phyloP scores from a whole-genome alignment of 1,140 invertebrate species.

The Solen grandis region DNA sequence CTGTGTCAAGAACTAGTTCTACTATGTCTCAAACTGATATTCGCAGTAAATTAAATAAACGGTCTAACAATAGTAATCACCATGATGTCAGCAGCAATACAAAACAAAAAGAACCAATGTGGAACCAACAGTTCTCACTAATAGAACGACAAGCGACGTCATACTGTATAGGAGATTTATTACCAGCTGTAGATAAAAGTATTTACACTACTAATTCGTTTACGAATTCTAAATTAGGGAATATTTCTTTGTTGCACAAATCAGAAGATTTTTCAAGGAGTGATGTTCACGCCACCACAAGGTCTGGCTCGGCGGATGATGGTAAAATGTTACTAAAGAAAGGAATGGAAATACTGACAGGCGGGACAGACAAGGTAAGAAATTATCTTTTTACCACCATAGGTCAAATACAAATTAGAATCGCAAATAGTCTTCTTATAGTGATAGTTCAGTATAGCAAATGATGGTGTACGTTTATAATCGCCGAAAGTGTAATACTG shows the following conservation, averaged over 20 bases:
- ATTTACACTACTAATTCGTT: constrained; percentile 28
- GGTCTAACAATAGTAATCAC: not conserved
- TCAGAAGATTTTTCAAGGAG: constrained; percentile 18
- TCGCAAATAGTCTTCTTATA: too few species aligned
- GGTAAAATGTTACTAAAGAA: constrained; percentile 38
- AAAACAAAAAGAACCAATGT: constrained; percentile 40
- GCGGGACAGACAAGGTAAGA: constrained; percentile 31
- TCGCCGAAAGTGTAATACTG: too few species aligned
- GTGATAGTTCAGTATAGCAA: too few species aligned
- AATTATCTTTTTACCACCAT: too few species aligned
- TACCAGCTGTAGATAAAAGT: constrained; percentile 45
- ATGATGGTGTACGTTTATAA: too few species aligned
- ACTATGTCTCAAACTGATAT: not conserved
- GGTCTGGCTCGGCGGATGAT: constrained; percentile 13
- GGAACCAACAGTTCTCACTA: constrained; percentile 31
- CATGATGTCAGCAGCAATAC: not conserved
- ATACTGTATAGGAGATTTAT: constrained; percentile 35
- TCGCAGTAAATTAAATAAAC: not conserved
- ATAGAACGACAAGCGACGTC: constrained; percentile 25
- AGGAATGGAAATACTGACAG: constrained; percentile 41
- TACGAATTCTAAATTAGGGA: constrained; percentile 1
- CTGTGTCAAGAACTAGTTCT: not conserved
- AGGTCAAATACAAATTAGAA: too few species aligned
- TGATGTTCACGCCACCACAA: constrained; percentile 16
- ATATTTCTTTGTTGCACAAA: not conserved